Evolutionary conservation across 2,888 invertebrate species (phyloP).

Genomic region (Clivina fossor): DNA sequence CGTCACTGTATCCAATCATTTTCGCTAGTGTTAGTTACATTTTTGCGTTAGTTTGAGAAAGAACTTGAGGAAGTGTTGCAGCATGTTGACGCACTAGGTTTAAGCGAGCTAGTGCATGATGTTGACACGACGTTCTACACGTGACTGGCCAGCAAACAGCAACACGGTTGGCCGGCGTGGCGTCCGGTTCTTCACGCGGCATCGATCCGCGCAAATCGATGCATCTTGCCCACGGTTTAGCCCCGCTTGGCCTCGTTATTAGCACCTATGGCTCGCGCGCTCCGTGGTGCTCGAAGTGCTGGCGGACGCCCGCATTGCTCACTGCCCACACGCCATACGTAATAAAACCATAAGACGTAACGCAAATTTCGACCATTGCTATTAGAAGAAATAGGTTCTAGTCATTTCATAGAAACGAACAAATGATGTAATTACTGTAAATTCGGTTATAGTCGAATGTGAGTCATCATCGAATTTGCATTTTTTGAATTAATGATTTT

Average conservation of each 20-base stretch:
- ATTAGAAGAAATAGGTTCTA: no score
- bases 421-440: no score
- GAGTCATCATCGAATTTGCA: no score
- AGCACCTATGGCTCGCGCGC: slow-evolving; percentile 15
- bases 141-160: slow-evolving; percentile 15
- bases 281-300: no score
- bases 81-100: slow-evolving; percentile 15
- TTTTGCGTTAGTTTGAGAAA: slow-evolving; percentile 25
- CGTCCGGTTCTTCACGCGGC: slow-evolving; percentile 12
- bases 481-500: no score
- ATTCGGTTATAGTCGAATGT: no score
- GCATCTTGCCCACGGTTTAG: slow-evolving; percentile 25
- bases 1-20: slow-evolving; percentile 28
- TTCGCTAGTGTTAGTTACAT: background rate
- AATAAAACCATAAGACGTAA: no score
- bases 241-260: slow-evolving; percentile 30
- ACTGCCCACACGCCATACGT: no score
- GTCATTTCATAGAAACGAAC: no score
- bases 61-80: slow-evolving; percentile 22
- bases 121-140: slow-evolving; percentile 9
- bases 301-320: no score
- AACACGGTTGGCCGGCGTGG: slow-evolving; percentile 10
- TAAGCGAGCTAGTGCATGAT: background rate
- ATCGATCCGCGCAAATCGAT: no score
- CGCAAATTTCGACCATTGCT: no score